A percentile compares a stretch with the other conserved stretches of the same genome.
These are phyloP conservation scores for Saxicola maurus DNA, from an alignment of 2,797 vertebrate species.

Conservation along the genomic window DNA sequence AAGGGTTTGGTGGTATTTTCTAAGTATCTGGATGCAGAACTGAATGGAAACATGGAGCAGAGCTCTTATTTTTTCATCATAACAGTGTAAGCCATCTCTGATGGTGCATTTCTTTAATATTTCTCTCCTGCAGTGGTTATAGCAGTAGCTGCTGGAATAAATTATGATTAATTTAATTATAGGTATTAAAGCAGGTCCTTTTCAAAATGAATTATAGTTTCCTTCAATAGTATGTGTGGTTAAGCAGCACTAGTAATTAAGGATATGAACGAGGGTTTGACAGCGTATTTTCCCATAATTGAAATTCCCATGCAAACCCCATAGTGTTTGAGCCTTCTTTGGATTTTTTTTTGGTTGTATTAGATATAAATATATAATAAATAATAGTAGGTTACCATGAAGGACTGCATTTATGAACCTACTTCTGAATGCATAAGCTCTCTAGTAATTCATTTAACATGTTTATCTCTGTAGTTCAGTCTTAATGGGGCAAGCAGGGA, in stretches of 20 bases:
- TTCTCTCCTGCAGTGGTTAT: conserved; percentile 6
- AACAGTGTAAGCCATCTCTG: not conserved
- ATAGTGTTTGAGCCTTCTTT: not conserved
- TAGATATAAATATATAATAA: not conserved
- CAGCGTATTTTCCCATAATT: conserved; percentile 35
- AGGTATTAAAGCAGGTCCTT: conserved; percentile 44
- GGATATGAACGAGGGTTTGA: conserved; percentile 17
- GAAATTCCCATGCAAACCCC: conserved; percentile 51
- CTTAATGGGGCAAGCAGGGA: not conserved
- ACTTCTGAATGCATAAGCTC: not conserved
- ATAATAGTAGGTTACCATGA: not conserved
- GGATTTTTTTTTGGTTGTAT: not conserved
- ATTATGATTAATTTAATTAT: conserved; percentile 62
- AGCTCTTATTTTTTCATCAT: not conserved
- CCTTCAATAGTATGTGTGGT: conserved; percentile 4
- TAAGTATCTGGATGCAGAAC: not conserved
- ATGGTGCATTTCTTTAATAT: not conserved
- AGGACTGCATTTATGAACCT: not conserved
- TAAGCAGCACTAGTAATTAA: conserved; percentile 33
- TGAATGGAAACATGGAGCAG: not conserved
- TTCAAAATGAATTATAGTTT: conserved; percentile 46
- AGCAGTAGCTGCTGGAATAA: conserved; percentile 40
- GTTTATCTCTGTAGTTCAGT: not conserved
- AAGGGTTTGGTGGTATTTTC: not conserved
- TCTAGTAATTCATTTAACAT: not conserved